Evolutionary conservation across 2,888 invertebrate species (phyloP).

Genomic region (Ectropis crepuscularia): DNA sequence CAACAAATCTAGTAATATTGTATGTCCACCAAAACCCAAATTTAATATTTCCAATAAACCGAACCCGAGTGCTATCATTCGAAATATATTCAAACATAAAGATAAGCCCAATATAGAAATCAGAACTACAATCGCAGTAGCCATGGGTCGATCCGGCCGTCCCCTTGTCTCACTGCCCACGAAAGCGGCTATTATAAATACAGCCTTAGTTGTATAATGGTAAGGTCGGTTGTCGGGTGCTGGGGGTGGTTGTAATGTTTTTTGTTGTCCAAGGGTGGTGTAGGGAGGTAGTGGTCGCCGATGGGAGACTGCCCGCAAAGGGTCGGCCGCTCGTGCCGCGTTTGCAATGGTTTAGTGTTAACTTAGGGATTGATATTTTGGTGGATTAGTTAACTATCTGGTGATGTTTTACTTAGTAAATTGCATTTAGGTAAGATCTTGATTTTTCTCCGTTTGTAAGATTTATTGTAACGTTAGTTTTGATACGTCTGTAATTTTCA

Average conservation of each 20-base stretch:
- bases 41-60: conserved; percentile 12
- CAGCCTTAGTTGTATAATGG: not conserved
- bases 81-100: conserved; percentile 29
- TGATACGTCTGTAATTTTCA: no score
- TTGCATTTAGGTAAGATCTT: no score
- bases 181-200: conserved; percentile 39
- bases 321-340: conserved; percentile 72
- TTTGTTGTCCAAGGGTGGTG: conserved; percentile 66
- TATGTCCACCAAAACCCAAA: conserved; percentile 9
- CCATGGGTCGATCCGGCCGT: conserved; percentile 76
- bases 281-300: conserved; percentile 81
- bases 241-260: conserved; percentile 67
- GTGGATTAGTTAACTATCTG: not conserved
- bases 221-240: conserved; percentile 53
- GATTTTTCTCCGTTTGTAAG: no score
- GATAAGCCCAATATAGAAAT: conserved; percentile 60
- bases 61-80: conserved; percentile 22
- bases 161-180: conserved; percentile 73
- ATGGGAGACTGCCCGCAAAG: conserved; percentile 83
- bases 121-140: conserved; percentile 79
- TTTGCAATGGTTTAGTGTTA: conserved; percentile 53
- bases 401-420: no score
- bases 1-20: no score
- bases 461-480: no score
- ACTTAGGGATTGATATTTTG: conserved; percentile 12